Evolutionary conservation across 2,797 vertebrate species (phyloP).

Genomic region (Anniella stebbinsi): DNA sequence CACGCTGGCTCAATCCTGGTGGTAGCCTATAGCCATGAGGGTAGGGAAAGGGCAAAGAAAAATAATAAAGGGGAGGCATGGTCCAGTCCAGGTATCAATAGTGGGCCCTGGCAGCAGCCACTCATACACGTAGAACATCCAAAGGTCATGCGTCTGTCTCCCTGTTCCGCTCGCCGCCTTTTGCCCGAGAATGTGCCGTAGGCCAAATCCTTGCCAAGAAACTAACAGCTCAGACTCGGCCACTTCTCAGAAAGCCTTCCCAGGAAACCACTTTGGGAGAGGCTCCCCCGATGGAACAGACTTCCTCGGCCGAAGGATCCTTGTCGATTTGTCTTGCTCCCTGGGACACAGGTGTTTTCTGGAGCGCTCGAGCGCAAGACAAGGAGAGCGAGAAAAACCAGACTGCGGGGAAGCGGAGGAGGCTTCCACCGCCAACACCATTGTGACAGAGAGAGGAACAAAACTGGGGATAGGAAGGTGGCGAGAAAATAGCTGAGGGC

Average conservation of each 20-base stretch:
- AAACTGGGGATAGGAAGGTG: neutral
- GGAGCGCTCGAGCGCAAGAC: neutral
- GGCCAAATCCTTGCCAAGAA: constrained; percentile 1
- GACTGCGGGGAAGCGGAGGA: neutral
- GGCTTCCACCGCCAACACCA: neutral
- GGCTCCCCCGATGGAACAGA: neutral
- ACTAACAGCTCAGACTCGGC: neutral
- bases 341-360: neutral
- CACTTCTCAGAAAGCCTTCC: constrained; percentile 3
- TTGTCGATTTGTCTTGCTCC: neutral
- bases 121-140: neutral
- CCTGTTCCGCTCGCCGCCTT: neutral
- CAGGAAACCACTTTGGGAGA: constrained; percentile 23
- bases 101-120: no score
- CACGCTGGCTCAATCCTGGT: no score
- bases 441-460: neutral
- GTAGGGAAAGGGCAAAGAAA: no score
- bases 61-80: no score
- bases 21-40: no score
- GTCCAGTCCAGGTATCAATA: no score
- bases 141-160: neutral
- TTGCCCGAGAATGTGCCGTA: neutral
- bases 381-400: neutral
- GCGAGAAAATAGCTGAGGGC: neutral
- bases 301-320: neutral